Conservation (phyloP, 2,888 invertebrate genomes). For the Philopedon plagiatum region DNA sequence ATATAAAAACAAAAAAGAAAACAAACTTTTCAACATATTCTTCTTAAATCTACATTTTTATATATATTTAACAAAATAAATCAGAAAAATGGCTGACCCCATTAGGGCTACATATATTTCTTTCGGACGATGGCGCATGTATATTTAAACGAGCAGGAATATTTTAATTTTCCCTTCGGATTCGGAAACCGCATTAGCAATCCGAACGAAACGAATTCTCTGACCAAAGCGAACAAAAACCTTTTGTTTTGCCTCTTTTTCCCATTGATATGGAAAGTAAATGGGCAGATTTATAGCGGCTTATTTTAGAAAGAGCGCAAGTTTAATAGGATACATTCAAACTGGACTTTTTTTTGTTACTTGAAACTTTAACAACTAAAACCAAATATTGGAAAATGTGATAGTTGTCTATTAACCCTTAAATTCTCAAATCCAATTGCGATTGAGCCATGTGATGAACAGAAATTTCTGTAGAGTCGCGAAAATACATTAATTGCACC, state of each 20-base stretch:
- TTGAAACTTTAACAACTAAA: neutral
- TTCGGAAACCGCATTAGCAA: slow-evolving; percentile 34
- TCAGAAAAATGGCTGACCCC: slow-evolving; percentile 13
- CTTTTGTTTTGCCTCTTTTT: slow-evolving; percentile 33
- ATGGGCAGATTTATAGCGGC: slow-evolving; percentile 25
- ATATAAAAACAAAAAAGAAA: too few relatives aligned
- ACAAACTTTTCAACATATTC: neutral
- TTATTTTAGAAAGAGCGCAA: slow-evolving; percentile 25
- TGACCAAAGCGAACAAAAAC: slow-evolving; percentile 31
- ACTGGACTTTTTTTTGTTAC: neutral
- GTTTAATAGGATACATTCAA: slow-evolving; percentile 11
- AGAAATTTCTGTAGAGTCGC: too few relatives aligned
- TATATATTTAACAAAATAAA: slow-evolving; percentile 10
- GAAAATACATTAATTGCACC: too few relatives aligned
- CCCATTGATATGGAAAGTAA: slow-evolving; percentile 32
- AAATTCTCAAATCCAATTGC: too few relatives aligned
- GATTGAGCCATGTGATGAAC: too few relatives aligned
- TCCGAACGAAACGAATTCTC: slow-evolving; percentile 30
- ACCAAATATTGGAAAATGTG: too few relatives aligned
- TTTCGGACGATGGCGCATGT: slow-evolving; percentile 22
- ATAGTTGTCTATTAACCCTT: too few relatives aligned
- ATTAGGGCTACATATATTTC: slow-evolving; percentile 17
- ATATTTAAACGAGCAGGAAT: slow-evolving; percentile 33
- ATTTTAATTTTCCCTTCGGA: slow-evolving; percentile 34
- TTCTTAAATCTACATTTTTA: neutral